Conservation (phyloP, 2,113 vertebrate genomes). For the Callospermophilus lateralis region DNA sequence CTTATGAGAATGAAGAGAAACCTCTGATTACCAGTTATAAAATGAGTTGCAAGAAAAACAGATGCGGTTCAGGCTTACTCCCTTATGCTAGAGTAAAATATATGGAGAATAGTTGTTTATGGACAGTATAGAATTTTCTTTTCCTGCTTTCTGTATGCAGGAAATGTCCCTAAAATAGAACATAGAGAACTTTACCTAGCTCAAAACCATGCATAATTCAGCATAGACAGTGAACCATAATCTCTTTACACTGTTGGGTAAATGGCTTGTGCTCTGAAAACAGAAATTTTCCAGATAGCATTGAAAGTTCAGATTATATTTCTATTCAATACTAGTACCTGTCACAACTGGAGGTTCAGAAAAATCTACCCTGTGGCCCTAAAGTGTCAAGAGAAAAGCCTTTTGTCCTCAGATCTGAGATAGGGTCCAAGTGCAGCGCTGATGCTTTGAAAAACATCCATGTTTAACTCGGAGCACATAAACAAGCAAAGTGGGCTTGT, state of each 20-base stretch:
- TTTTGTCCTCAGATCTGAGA: slow-evolving; percentile 43
- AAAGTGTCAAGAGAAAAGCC: slow-evolving; percentile 61
- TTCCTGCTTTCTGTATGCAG: slow-evolving; percentile 46
- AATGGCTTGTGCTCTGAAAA: slow-evolving; percentile 83
- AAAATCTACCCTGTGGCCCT: slow-evolving; percentile 61
- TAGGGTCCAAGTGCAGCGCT: neutral
- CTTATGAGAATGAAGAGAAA: slow-evolving; percentile 67
- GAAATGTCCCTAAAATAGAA: slow-evolving; percentile 78
- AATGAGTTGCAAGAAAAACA: slow-evolving; percentile 70
- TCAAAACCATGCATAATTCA: slow-evolving; percentile 86
- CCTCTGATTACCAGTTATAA: slow-evolving; percentile 75
- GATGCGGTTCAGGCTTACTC: slow-evolving; percentile 48
- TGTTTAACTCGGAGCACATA: neutral
- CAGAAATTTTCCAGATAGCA: slow-evolving; percentile 76
- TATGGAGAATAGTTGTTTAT: slow-evolving; percentile 77
- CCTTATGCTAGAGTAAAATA: slow-evolving; percentile 72
- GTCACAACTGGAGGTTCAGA: slow-evolving; percentile 56
- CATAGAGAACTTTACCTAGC: slow-evolving; percentile 74
- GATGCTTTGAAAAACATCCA: neutral
- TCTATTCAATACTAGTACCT: slow-evolving; percentile 71
- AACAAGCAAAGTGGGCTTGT: neutral
- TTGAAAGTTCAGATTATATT: slow-evolving; percentile 78
- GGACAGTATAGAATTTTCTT: slow-evolving; percentile 49
- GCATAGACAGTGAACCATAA: slow-evolving; percentile 81
- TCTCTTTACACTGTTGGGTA: slow-evolving; percentile 81